Evolutionary conservation across 2,797 vertebrate species (phyloP), one percentile per base, ranked within the genome.

Genomic region (Toxotes lorentzi): DNA sequence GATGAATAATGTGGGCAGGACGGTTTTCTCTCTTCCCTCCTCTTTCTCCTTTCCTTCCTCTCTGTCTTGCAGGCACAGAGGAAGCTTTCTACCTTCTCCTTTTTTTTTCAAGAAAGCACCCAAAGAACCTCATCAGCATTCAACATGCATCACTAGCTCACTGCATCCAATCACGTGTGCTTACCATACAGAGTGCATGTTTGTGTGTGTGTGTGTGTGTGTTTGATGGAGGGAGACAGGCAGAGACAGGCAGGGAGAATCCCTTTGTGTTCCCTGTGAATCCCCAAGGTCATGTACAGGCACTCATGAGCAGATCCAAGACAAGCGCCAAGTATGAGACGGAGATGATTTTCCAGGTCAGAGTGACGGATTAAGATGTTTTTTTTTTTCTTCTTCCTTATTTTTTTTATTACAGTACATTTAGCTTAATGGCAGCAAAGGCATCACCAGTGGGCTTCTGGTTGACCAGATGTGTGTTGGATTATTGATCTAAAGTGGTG

Each of bases 61-160:
- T 76, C 78, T 63, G 70, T 87, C 76, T 79, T 82, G 83, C 68
- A 83, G 79, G 73, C 70, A 92, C 90, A 94, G 89, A 85, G 82
- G 80, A 87, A 77, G 83, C 90, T 87, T 91, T 93, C 87, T 91
- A 78, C 70, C 4, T 84, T 84, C 70, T 77, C 47, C 64, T 63
- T 43, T 60, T 58, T 77, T 62, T 63, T 30, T 51, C 50, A 78
- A 76, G 70, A 86, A 79, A 76, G 71, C 82, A 72, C 45, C 86
- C 85, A 81, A 86, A 89, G 85, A 77, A 78, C 51, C 88, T 94
- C 84, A 92, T 94, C 91, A 90, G 86, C 89, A 94, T 94, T 92
- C 91, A 83, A 68, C 79, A 82, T 70, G 86, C 91, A 87, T 87
- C 90, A 73, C 54, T 79, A 69, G 80, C 88, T 88, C 85, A 48